Evolutionary conservation across 2,797 vertebrate genomes (phyloP).

Genomic region (Onychomys torridus): DNA sequence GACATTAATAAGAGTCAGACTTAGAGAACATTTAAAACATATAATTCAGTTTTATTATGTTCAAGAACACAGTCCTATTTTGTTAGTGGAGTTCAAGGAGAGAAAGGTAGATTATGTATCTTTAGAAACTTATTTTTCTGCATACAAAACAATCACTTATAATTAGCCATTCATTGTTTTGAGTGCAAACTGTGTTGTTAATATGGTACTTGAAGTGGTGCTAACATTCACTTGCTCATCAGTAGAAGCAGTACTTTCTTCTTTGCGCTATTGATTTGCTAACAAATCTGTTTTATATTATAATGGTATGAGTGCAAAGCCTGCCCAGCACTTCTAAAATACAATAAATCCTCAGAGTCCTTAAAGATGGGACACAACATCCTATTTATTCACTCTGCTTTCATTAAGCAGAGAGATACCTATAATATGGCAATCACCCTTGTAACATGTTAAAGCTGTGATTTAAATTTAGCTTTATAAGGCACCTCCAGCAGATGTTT

Average conservation of each 20-base stretch:
- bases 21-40: not conserved
- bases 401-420: constrained; percentile 58
- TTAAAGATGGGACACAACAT: constrained; percentile 48
- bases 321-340: constrained; percentile 53
- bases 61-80: constrained; percentile 20
- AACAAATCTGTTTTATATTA: constrained; percentile 63
- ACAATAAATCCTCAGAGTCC: constrained; percentile 29
- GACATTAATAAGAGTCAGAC: constrained; percentile 46
- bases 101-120: not conserved
- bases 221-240: constrained; percentile 32
- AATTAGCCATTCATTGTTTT: constrained; percentile 63
- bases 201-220: constrained; percentile 47
- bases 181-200: constrained; percentile 37
- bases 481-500: constrained; percentile 57
- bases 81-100: not conserved
- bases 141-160: constrained; percentile 29
- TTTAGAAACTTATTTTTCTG: constrained; percentile 57
- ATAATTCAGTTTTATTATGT: constrained; percentile 39
- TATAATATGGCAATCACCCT: constrained; percentile 35
- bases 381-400: constrained; percentile 68
- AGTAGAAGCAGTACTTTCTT: constrained; percentile 26
- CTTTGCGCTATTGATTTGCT: constrained; percentile 63
- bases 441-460: constrained; percentile 52
- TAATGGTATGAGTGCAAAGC: constrained; percentile 22
- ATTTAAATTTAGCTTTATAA: constrained; percentile 69